These are phyloP conservation scores for Tethea ocularis DNA, from an alignment of 2,888 invertebrate genomes.

Conservation along the genomic window DNA sequence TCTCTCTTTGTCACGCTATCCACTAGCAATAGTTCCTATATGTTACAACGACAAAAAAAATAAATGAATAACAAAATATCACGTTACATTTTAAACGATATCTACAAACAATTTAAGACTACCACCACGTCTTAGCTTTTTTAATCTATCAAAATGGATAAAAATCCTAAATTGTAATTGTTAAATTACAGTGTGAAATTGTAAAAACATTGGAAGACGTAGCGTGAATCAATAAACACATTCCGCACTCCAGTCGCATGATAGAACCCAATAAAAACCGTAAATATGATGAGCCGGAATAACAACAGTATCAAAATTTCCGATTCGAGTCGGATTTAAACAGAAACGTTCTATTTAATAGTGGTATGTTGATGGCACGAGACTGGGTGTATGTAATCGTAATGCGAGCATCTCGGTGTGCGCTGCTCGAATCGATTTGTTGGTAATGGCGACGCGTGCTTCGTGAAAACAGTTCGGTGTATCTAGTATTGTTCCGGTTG, in stretches of 20 bases:
- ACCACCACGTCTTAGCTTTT: background rate
- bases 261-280: slow-evolving; percentile 67
- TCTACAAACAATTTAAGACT: slow-evolving; percentile 2
- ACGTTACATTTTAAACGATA: slow-evolving; percentile 7
- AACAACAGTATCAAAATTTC: slow-evolving; percentile 81
- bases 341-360: slow-evolving; percentile 82
- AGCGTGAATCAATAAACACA: slow-evolving; percentile 77
- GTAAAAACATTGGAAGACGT: slow-evolving; percentile 50
- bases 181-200: slow-evolving; percentile 63
- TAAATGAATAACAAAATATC: slow-evolving; percentile 7
- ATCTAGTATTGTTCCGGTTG: slow-evolving; percentile 60
- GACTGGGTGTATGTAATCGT: slow-evolving; percentile 48
- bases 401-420: slow-evolving; percentile 31
- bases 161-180: slow-evolving; percentile 34
- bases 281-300: slow-evolving; percentile 71
- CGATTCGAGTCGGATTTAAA: slow-evolving; percentile 81
- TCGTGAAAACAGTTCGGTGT: slow-evolving; percentile 37
- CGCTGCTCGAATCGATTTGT: slow-evolving; percentile 73
- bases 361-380: slow-evolving; percentile 69
- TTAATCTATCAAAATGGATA: background rate
- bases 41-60: background rate
- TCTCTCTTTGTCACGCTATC: slow-evolving; percentile 11
- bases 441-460: slow-evolving; percentile 73
- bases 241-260: slow-evolving; percentile 76
- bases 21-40: background rate